Evolutionary conservation across 2,888 invertebrate species (phyloP), one percentile per base, ranked within the genome.

Genomic region (Pardosa pseudoannulata): DNA sequence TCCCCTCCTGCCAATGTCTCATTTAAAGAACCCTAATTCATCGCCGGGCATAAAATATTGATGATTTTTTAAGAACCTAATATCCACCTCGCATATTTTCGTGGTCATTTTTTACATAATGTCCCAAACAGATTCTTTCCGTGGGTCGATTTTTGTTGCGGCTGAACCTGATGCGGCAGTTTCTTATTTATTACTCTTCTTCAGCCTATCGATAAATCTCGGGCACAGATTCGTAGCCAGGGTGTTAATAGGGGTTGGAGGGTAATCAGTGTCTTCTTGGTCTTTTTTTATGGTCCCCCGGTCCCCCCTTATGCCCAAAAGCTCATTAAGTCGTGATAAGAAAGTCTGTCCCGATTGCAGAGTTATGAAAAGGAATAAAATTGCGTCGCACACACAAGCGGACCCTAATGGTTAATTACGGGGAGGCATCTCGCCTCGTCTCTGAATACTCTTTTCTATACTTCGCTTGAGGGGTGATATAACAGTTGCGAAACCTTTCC

Each of bases 351-450:
- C 56, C 23, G 56, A 56, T 56, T 23, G 56, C 67, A 32, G 36
- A 36, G 67, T 67, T 67, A 67, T 67, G 67, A 67, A 67, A 67
- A 67, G 56, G 67, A 67, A 67, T 67, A 67, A 67, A 67, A 67
- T 36, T 67, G 67, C 36, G 67, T 32, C 23, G 36, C 28, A 65
- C 36, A 32, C 67, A 31, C 36, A 36, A 31, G 67, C 32, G 32
- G 67, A 32, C 32, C 6, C 32, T 67, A 67, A 67, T 67, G 67
- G 67, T 67, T 67, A 67, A 67, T 67, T 67, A 67, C 67, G n/a
- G n/a, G 32, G 19, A 31, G 67, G 67, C 56, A 56, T 56, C 56
- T 19, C 56, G 19, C 56, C 23, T 56, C 56, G 16, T 56, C 56
- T 56, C 23, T 56, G 56, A 56, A 56, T 56, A 56, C 56, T 56